phyloP scores from a whole-genome alignment of 1,140 invertebrate species.

The Sitophilus oryzae region DNA sequence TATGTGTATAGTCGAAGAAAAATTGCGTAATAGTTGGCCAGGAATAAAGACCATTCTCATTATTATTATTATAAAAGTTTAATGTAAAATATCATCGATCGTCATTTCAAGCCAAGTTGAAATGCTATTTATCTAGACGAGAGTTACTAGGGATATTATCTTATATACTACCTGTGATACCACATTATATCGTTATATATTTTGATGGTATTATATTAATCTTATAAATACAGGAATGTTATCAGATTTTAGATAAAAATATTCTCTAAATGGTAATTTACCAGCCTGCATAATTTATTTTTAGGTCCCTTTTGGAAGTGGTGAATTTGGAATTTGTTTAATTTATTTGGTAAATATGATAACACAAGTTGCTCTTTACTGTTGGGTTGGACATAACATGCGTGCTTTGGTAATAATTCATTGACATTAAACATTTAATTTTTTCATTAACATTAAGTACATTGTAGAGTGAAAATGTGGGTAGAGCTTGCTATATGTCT shows the following conservation, averaged over 20 bases:
- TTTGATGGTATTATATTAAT: no score
- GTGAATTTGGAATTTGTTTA: not conserved
- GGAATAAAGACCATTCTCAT: no score
- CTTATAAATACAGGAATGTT: not conserved
- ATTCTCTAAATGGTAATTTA: not conserved
- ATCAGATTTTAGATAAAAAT: not conserved
- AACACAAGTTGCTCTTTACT: not conserved
- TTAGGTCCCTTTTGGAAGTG: not conserved
- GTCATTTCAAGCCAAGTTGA: no score
- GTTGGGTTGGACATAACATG: not conserved
- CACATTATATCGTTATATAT: no score
- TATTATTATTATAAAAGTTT: no score
- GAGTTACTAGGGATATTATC: no score
- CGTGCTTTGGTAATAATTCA: not conserved
- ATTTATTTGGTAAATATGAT: not conserved
- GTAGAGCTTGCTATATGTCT: slow-evolving; percentile 10
- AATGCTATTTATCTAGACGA: no score
- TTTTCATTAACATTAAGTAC: not conserved
- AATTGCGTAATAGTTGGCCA: no score
- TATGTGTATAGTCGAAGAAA: no score
- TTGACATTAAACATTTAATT: not conserved
- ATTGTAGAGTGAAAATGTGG: not conserved
- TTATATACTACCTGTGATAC: no score
- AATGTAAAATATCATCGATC: no score
- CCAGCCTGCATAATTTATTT: not conserved